A percentile compares a stretch with the other conserved stretches of the same genome.
phyloP scores from a whole-genome alignment of 2,888 invertebrate species.

The Mythimna loreyi region DNA sequence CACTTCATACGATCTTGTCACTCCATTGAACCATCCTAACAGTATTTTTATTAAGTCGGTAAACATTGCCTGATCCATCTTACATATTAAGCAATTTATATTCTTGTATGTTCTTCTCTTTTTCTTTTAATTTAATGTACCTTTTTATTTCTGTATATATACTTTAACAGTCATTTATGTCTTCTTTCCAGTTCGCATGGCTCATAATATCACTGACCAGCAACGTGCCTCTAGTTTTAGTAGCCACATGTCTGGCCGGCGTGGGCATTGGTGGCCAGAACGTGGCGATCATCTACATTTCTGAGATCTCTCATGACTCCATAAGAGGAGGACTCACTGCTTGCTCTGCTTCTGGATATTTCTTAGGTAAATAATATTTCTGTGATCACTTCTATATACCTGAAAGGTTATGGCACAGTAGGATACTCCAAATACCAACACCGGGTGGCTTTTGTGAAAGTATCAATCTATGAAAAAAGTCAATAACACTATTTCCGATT shows the following conservation, averaged over 20 bases:
- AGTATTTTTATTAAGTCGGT: too few species aligned
- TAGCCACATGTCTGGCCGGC: constrained; percentile 76
- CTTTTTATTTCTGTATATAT: too few species aligned
- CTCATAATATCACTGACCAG: constrained; percentile 76
- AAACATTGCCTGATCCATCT: too few species aligned
- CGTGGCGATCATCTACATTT: constrained; percentile 81
- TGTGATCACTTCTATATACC: neutral
- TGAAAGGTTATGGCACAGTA: neutral
- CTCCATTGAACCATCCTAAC: too few species aligned
- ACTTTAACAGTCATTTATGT: neutral
- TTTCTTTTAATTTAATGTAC: too few species aligned
- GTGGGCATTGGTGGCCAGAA: constrained; percentile 83
- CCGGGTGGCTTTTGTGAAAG: neutral
- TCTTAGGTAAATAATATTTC: constrained; percentile 68
- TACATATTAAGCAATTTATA: too few species aligned
- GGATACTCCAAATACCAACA: neutral
- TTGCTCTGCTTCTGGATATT: constrained; percentile 76
- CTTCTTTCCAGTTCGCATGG: constrained; percentile 79
- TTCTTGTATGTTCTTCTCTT: too few species aligned
- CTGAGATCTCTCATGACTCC: constrained; percentile 82
- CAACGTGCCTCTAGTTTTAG: constrained; percentile 74
- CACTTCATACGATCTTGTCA: too few species aligned
- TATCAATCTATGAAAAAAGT: neutral
- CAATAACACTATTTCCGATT: neutral
- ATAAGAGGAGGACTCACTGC: constrained; percentile 83